phyloP scores from a whole-genome alignment of 2,113 vertebrate species.

The Caloenas nicobarica region DNA sequence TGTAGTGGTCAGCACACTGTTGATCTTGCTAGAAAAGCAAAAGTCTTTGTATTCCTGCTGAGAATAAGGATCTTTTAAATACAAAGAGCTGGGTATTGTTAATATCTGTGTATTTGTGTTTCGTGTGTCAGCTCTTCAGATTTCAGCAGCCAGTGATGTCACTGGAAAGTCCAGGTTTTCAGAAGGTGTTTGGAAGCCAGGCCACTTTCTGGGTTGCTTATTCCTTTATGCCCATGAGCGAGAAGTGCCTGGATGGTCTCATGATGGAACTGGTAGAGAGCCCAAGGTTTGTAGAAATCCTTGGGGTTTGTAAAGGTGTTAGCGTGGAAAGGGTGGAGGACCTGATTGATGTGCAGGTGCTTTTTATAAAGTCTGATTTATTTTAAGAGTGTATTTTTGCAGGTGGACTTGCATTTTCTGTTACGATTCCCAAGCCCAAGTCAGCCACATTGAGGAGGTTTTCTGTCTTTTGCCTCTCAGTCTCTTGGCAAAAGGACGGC shows the following conservation, averaged over 20 bases:
- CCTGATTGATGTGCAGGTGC: background rate
- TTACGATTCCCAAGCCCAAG: background rate
- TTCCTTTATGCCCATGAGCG: background rate
- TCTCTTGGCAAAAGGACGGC: conserved; percentile 17
- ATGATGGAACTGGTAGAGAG: background rate
- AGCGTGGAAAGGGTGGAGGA: background rate
- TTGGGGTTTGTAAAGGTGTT: background rate
- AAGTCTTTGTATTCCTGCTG: background rate
- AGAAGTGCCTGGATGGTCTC: background rate
- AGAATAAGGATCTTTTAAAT: background rate
- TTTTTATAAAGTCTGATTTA: background rate
- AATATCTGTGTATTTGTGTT: background rate
- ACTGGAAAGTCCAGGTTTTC: background rate
- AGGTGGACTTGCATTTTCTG: background rate
- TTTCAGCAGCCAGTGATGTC: background rate
- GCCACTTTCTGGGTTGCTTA: background rate
- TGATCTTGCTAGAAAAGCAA: background rate
- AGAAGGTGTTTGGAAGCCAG: background rate
- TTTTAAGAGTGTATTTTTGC: background rate
- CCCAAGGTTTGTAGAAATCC: background rate
- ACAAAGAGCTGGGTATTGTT: background rate
- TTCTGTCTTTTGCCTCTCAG: conserved; percentile 12
- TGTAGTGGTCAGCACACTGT: fast-evolving
- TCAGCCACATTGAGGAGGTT: background rate
- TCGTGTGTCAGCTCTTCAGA: background rate